A percentile compares a stretch with the other conserved stretches of the same genome.
These are phyloP conservation scores for Idris sp. DNA, from an alignment of 1,140 invertebrate genomes.

Conservation along the genomic window DNA sequence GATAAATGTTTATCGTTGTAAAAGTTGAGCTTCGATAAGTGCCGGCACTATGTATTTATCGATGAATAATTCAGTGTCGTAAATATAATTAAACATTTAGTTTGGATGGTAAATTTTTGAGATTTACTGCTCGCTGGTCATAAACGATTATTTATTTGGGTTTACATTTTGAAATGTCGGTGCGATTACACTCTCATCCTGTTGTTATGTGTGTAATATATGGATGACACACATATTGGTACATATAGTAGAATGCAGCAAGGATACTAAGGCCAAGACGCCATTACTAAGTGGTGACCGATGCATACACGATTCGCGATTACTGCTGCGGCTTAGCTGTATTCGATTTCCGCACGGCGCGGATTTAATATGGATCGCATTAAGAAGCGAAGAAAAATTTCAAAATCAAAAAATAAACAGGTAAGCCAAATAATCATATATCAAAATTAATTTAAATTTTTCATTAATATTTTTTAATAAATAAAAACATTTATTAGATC, in stretches of 20 bases:
- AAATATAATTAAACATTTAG: constrained; percentile 30
- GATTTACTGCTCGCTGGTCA: too few relatives aligned
- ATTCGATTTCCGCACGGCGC: constrained; percentile 17
- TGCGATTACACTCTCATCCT: constrained; percentile 28
- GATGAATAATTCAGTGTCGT: constrained; percentile 17
- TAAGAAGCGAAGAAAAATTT: constrained; percentile 50
- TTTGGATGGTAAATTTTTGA: too few relatives aligned
- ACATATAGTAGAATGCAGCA: constrained; percentile 41
- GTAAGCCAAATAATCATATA: too few relatives aligned
- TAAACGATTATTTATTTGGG: background rate
- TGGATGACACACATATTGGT: constrained; percentile 53
- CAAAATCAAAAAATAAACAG: constrained; percentile 54
- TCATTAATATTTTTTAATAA: too few relatives aligned
- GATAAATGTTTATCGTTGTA: too few relatives aligned
- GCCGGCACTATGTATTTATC: constrained; percentile 2
- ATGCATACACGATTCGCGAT: constrained; percentile 67
- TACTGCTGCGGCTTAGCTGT: constrained; percentile 62
- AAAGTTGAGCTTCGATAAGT: constrained; percentile 10
- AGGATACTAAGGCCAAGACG: constrained; percentile 65
- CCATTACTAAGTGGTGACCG: constrained; percentile 73
- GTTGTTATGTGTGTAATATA: constrained; percentile 40
- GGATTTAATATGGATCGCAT: constrained; percentile 61
- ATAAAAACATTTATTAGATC: too few relatives aligned
- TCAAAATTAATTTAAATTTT: too few relatives aligned
- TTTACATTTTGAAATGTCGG: too few relatives aligned